Conservation (phyloP, 2,888 invertebrate genomes). For the Adelphocoris suturalis region DNA sequence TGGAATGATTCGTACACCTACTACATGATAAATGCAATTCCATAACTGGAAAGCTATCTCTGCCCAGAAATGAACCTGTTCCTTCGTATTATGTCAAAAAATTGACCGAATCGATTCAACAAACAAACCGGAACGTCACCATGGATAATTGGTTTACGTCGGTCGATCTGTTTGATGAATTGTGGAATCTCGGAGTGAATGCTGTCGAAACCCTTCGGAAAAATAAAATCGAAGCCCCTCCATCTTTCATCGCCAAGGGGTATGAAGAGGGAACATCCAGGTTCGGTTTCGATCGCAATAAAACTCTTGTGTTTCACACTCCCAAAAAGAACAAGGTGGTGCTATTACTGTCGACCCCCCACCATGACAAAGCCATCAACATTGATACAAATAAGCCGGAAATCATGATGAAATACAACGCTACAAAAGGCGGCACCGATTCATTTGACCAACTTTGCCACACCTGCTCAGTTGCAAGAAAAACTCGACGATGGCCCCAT, state of each 20-base stretch:
- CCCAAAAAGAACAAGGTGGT: conserved; percentile 56
- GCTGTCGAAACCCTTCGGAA: conserved; percentile 64
- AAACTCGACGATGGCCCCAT: too few relatives aligned
- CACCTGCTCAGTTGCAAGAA: too few relatives aligned
- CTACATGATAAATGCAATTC: conserved; percentile 69
- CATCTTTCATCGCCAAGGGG: conserved; percentile 9
- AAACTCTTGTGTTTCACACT: conserved; percentile 43
- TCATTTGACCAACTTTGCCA: too few relatives aligned
- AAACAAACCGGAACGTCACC: conserved; percentile 65
- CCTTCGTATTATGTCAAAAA: conserved; percentile 59
- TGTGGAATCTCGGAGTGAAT: conserved; percentile 56
- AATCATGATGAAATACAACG: conserved; percentile 75
- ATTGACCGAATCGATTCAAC: conserved; percentile 63
- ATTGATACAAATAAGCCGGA: conserved; percentile 72
- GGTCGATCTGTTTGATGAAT: conserved; percentile 51
- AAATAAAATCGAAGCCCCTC: conserved; percentile 66
- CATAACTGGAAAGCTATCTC: conserved; percentile 50
- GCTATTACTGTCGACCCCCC: conserved; percentile 54
- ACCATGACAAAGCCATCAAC: conserved; percentile 27
- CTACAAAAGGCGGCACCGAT: conserved; percentile 76
- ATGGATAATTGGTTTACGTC: conserved; percentile 68
- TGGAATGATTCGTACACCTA: conserved; percentile 58
- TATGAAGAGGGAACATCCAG: conserved; percentile 21
- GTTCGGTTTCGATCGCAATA: conserved; percentile 49
- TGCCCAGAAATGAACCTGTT: conserved; percentile 53